These are phyloP conservation scores for Shargacucullia verbasci DNA, from an alignment of 2,888 invertebrate genomes.

Conservation along the genomic window DNA sequence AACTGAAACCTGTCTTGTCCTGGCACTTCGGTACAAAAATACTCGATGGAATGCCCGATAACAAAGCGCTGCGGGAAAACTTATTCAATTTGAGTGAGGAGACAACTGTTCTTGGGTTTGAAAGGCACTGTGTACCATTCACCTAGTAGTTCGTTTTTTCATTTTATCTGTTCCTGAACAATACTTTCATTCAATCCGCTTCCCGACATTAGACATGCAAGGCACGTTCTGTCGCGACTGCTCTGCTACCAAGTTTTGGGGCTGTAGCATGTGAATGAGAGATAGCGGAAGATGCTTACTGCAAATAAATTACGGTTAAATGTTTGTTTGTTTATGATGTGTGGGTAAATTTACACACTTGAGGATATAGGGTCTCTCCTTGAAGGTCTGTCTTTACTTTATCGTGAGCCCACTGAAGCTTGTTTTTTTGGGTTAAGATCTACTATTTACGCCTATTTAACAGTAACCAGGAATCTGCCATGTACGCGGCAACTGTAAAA, in stretches of 20 bases:
- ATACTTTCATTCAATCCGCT: constrained; percentile 85
- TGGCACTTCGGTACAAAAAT: constrained; percentile 60
- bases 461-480: too few species aligned
- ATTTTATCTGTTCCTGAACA: constrained; percentile 81
- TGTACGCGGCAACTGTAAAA: too few species aligned
- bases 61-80: constrained; percentile 80
- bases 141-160: constrained; percentile 71
- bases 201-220: constrained; percentile 79
- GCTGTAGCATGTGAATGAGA: constrained; percentile 56
- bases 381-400: too few species aligned
- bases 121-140: constrained; percentile 78
- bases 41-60: constrained; percentile 69
- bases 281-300: constrained; percentile 53
- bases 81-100: constrained; percentile 85
- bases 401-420: too few species aligned
- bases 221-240: constrained; percentile 79
- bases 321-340: too few species aligned
- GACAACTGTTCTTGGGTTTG: constrained; percentile 82
- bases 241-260: constrained; percentile 66
- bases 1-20: constrained; percentile 53
- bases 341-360: too few species aligned
- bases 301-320: too few species aligned
- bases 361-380: too few species aligned
- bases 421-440: too few species aligned
- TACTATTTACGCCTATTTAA: too few species aligned